Evolutionary conservation across 2,888 invertebrate genomes (phyloP), one percentile per base, ranked within the genome.

Genomic region (Drosophila picticornis): DNA sequence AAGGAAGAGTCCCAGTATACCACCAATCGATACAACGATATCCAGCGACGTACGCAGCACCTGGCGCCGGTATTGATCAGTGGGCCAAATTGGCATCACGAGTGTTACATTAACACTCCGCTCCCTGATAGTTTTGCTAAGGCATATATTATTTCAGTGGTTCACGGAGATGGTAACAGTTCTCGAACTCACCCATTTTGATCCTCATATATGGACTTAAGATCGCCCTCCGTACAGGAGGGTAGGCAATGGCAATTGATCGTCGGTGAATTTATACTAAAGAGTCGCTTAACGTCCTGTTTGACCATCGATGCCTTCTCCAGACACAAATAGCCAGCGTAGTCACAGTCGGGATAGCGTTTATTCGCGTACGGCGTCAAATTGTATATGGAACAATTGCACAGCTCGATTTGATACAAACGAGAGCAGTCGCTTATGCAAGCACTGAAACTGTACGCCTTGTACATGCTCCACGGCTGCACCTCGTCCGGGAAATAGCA

Each of bases 351-450:
- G 3, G 81, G 80, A 52, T 65, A 87, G 5, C 75, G 72, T 2
- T 81, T 69, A 38, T 82, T 59, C 0, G 51, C 53, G 38, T 95
- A 93, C 34, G 94, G 94, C 13, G 95, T 94, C 94, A 96, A 95
- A 46, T 95, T 94, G 85, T 95, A 96, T 77, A 96, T 95, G 25
- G 95, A 94, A 88, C 96, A 96, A 52, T 95, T 94, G 88, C 96
- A 96, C 4, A 92, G 84, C 4, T 94, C 88, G 48, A 95, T 82
- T 82, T 96, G 96, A 0, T 94, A 94, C 22, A 92, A 90, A 81
- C 96, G 95, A 40, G 96, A 93, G 83, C 96, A 96, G 51, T 95
- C 95, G 1, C 96, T 95, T 4, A 95, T 94, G 90, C 97, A 97
- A 1, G 95, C 95, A 83, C 95, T 96, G 91, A 95, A 96, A 53